phyloP scores from a whole-genome alignment of 2,888 invertebrate species.

The Apamea sordens region DNA sequence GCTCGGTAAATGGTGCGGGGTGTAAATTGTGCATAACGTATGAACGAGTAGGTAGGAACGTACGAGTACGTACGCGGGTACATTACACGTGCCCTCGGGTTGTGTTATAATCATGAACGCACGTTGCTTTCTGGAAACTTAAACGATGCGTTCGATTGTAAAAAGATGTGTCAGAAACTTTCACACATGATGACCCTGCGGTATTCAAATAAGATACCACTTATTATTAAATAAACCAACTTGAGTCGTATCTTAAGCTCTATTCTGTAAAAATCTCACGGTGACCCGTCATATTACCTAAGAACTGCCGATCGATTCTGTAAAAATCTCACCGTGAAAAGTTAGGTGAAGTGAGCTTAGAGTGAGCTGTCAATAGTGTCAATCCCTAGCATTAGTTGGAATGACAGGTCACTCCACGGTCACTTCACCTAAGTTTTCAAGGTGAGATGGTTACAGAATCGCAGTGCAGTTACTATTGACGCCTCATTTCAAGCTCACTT shows the following conservation, averaged over 20 bases:
- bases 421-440: too few species aligned
- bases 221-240: background rate
- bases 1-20: conserved; percentile 9
- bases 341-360: too few species aligned
- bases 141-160: conserved; percentile 10
- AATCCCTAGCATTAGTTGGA: too few species aligned
- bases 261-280: background rate
- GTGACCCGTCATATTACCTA: background rate
- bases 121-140: conserved; percentile 14
- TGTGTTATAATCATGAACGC: conserved; percentile 11
- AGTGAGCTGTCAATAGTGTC: too few species aligned
- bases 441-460: too few species aligned
- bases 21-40: background rate
- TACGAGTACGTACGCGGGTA: background rate
- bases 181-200: too few species aligned
- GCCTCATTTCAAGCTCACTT: background rate
- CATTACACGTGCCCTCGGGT: conserved; percentile 32
- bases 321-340: too few species aligned
- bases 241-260: background rate
- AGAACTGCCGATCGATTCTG: too few species aligned
- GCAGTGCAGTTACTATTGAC: too few species aligned
- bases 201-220: background rate
- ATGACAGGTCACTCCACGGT: too few species aligned
- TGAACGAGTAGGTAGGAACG: conserved; percentile 9
- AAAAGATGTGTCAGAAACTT: background rate